Evolutionary conservation across 1,140 invertebrate genomes (phyloP).

Genomic region (Meloidogyne floridensis): DNA sequence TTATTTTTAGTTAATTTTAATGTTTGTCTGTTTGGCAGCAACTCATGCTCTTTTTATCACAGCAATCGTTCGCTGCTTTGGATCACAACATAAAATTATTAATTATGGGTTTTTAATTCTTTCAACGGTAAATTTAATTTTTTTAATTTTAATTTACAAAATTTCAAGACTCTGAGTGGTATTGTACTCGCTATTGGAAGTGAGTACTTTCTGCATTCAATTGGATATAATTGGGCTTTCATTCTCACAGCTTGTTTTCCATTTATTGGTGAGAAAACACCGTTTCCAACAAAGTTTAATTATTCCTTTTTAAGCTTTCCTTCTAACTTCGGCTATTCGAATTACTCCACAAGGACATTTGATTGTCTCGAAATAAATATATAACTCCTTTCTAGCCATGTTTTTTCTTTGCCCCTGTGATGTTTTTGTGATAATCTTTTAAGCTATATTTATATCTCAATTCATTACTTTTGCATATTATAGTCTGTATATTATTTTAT

Average conservation of each 20-base stretch:
- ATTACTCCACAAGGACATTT: constrained; percentile 62
- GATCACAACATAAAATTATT: constrained; percentile 54
- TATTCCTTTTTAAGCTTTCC: constrained; percentile 51
- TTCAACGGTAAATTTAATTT: constrained; percentile 54
- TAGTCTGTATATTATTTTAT: no score
- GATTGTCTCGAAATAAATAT: constrained; percentile 39
- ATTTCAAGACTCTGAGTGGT: constrained; percentile 51
- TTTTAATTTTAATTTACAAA: not conserved
- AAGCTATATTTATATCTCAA: not conserved
- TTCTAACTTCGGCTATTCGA: constrained; percentile 57
- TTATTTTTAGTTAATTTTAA: constrained; percentile 49
- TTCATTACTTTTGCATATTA: not conserved
- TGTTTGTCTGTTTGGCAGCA: constrained; percentile 63
- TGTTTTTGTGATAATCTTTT: constrained; percentile 10
- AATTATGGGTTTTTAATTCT: constrained; percentile 64
- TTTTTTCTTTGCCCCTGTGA: not conserved
- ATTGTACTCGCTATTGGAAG: constrained; percentile 53
- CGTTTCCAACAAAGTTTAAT: not conserved
- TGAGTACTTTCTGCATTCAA: constrained; percentile 54
- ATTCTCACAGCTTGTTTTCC: constrained; percentile 62
- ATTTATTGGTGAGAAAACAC: constrained; percentile 48
- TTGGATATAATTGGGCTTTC: constrained; percentile 63
- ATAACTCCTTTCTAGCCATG: not conserved
- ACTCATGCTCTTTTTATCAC: constrained; percentile 64
- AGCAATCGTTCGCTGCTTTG: constrained; percentile 60